A percentile compares a stretch with the other conserved stretches of the same genome.
Evolutionary conservation across 2,888 invertebrate species (phyloP).

Genomic region (Archaeoteleia sp.): DNA sequence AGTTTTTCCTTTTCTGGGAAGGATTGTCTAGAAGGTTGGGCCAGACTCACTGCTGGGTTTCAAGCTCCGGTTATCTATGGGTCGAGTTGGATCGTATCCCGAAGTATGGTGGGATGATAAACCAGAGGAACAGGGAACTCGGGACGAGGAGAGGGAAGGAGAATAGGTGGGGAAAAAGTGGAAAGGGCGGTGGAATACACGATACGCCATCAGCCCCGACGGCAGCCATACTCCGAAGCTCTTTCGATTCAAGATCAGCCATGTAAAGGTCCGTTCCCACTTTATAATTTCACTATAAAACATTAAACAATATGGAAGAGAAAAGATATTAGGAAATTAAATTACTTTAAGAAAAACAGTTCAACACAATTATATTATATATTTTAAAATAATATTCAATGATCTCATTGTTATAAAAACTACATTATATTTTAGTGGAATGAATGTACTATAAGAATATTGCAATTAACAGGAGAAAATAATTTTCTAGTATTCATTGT

Average conservation of each 20-base stretch:
- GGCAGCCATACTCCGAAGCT: constrained; percentile 58
- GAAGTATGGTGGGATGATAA: constrained; percentile 38
- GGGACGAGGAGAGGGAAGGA: constrained; percentile 50
- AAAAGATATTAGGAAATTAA: constrained; percentile 2
- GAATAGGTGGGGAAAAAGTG: constrained; percentile 57
- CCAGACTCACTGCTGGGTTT: constrained; percentile 31
- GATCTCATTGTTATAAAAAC: too few species aligned
- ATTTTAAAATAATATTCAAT: too few species aligned
- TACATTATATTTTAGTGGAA: too few species aligned
- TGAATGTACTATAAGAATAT: too few species aligned
- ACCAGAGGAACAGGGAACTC: constrained; percentile 34
- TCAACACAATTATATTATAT: too few species aligned
- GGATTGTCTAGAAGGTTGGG: constrained; percentile 30
- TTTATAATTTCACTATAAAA: constrained; percentile 20
- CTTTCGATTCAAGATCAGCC: constrained; percentile 50
- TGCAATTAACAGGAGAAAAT: background rate
- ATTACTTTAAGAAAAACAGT: too few species aligned
- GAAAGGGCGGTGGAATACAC: constrained; percentile 55
- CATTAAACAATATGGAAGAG: constrained; percentile 5
- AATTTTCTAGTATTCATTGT: too few species aligned
- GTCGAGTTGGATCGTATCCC: constrained; percentile 50
- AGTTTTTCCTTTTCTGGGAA: constrained; percentile 11
- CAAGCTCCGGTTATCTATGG: constrained; percentile 47
- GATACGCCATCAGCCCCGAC: constrained; percentile 52
- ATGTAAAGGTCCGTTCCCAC: constrained; percentile 48